Evolutionary conservation across 2,888 invertebrate species (phyloP).

Genomic region (Leucoma salicis): DNA sequence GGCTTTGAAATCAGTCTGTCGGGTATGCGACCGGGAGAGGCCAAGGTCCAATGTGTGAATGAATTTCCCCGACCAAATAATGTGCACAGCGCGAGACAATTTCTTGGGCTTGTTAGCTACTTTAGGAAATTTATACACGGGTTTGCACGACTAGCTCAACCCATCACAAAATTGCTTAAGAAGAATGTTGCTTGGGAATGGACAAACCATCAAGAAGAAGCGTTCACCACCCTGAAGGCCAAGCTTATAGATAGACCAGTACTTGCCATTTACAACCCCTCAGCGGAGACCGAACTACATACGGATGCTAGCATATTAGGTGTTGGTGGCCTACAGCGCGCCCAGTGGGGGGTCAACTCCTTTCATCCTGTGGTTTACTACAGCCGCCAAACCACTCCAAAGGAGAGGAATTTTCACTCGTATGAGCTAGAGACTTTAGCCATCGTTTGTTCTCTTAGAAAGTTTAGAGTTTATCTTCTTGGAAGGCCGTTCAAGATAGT

Average conservation of each 20-base stretch:
- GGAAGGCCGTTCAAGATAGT: not conserved
- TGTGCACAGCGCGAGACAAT: too few species aligned
- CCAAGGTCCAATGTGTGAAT: too few species aligned
- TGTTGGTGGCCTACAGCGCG: not conserved
- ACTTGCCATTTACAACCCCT: not conserved
- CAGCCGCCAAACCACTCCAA: too few species aligned
- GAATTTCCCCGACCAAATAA: too few species aligned
- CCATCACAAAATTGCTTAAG: too few species aligned
- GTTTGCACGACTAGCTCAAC: too few species aligned
- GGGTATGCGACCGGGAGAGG: too few species aligned
- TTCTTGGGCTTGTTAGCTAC: too few species aligned
- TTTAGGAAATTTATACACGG: too few species aligned
- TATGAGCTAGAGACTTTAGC: not conserved
- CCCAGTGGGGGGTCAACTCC: not conserved
- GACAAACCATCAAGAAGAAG: not conserved
- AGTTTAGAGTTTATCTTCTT: not conserved
- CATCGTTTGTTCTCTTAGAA: not conserved
- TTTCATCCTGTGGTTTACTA: too few species aligned
- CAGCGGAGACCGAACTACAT: not conserved
- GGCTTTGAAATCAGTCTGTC: slow-evolving; percentile 17
- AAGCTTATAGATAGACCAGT: not conserved
- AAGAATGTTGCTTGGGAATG: too few species aligned
- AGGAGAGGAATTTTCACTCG: not conserved
- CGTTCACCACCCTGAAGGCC: not conserved
- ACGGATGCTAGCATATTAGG: not conserved